These are phyloP conservation scores for Spinus pinus DNA, from an alignment of 2,797 vertebrate species.

Conservation along the genomic window DNA sequence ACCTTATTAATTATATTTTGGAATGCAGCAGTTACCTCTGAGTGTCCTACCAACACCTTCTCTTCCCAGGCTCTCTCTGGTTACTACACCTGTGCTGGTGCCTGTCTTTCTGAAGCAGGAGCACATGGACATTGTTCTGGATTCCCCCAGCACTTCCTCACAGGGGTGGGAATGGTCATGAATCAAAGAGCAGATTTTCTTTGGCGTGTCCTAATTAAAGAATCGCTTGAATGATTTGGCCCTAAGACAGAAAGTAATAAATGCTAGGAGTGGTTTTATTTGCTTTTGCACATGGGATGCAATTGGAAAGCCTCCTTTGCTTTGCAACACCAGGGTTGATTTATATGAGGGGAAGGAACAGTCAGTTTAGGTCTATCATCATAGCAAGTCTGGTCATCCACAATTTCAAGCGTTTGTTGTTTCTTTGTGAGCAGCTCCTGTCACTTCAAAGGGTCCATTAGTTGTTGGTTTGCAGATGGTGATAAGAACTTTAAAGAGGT, in stretches of 20 bases:
- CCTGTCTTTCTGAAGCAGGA: background rate
- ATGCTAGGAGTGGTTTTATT: constrained; percentile 3
- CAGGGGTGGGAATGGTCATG: background rate
- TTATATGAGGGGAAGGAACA: constrained; percentile 20
- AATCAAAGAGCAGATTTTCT: constrained; percentile 1
- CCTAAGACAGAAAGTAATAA: background rate
- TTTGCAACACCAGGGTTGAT: background rate
- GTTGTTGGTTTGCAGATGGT: constrained; percentile 24
- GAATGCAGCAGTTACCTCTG: background rate
- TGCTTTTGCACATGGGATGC: background rate
- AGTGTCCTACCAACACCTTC: background rate
- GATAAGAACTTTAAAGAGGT: constrained; percentile 12
- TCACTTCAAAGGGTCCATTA: constrained; percentile 33
- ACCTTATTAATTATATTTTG: constrained; percentile 1
- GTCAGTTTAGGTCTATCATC: background rate
- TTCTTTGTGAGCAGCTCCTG: background rate
- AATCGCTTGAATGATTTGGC: constrained; percentile 13
- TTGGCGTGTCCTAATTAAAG: background rate
- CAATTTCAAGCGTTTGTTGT: background rate
- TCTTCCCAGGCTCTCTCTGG: background rate
- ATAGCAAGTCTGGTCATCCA: background rate
- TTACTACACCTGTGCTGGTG: background rate
- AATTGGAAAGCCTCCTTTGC: constrained; percentile 16
- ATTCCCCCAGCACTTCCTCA: background rate
- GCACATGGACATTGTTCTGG: background rate